Percentiles rank a stretch among this genome's conserved stretches.
Conservation (phyloP, 2,113 vertebrate species). For the Lophotis ruficrista region DNA sequence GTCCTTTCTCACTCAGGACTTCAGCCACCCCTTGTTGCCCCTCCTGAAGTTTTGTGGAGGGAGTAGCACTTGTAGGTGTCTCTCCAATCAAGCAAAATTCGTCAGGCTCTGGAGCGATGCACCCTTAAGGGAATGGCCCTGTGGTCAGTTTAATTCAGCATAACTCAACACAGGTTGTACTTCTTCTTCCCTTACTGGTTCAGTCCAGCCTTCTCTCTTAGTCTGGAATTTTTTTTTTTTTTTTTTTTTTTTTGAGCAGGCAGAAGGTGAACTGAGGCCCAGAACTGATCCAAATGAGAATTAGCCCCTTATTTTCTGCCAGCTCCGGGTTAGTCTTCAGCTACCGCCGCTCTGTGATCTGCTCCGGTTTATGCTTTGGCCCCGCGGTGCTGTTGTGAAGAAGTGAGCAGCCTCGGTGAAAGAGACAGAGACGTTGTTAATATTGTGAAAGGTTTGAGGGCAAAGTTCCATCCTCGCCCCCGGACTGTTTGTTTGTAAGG, state of each 20-base stretch:
- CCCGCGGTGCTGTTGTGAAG: rapidly evolving
- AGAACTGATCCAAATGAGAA: background rate
- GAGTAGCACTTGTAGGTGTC: background rate
- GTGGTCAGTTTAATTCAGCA: background rate
- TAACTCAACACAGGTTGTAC: background rate
- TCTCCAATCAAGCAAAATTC: background rate
- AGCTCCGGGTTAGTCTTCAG: background rate
- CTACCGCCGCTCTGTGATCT: background rate
- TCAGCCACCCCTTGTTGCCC: background rate
- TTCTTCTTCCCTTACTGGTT: background rate
- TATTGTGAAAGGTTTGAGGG: background rate
- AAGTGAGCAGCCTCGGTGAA: rapidly evolving
- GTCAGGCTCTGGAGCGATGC: background rate
- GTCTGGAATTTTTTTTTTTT: background rate
- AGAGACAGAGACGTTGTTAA: background rate
- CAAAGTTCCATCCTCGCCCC: background rate
- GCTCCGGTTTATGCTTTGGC: background rate
- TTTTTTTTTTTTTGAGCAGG: background rate
- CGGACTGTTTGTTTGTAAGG: background rate
- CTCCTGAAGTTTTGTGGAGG: background rate
- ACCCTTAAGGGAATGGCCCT: background rate
- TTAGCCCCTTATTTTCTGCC: rapidly evolving
- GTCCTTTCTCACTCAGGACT: background rate
- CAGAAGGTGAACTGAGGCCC: rapidly evolving
- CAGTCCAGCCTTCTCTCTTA: background rate